These are phyloP conservation scores for Lytechinus variegatus DNA, from an alignment of 35 echinoderm and acorn worm genomes.

Conservation along the genomic window DNA sequence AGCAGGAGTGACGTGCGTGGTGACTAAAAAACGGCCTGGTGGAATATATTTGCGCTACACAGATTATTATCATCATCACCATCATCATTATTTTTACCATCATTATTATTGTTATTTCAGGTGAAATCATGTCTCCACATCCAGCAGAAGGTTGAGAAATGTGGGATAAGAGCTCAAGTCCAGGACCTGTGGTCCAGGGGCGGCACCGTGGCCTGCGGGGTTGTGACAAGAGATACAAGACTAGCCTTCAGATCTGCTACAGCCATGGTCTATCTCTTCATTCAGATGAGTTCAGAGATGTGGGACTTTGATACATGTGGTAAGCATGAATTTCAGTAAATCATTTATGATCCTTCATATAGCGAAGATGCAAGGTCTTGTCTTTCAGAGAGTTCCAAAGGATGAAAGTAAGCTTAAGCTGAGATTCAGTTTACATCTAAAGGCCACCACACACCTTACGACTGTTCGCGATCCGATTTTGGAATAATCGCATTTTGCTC, in stretches of 20 bases:
- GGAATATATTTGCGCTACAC: constrained; percentile 20
- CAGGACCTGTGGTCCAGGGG: constrained; percentile 75
- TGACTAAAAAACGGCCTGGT: constrained; percentile 84
- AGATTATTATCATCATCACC: too few relatives aligned
- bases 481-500: too few relatives aligned
- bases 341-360: too few relatives aligned
- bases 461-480: too few relatives aligned
- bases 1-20: constrained; percentile 99
- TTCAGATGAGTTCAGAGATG: constrained; percentile 98
- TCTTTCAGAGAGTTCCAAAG: too few relatives aligned
- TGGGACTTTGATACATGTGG: constrained; percentile 97
- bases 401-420: too few relatives aligned
- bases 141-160: constrained; percentile 74
- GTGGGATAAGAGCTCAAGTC: constrained; percentile 86
- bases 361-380: too few relatives aligned
- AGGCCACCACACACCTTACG: too few relatives aligned
- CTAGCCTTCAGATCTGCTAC: constrained; percentile 86
- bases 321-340: constrained; percentile 38
- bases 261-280: constrained; percentile 86
- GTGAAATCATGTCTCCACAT: constrained; percentile 73
- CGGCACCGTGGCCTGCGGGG: constrained; percentile 79
- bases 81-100: too few relatives aligned
- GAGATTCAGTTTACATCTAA: too few relatives aligned
- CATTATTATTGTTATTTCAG: background rate
- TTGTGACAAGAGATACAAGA: constrained; percentile 70